phyloP scores from a whole-genome alignment of 2,797 vertebrate species.

The Rhinogobio ventralis region DNA sequence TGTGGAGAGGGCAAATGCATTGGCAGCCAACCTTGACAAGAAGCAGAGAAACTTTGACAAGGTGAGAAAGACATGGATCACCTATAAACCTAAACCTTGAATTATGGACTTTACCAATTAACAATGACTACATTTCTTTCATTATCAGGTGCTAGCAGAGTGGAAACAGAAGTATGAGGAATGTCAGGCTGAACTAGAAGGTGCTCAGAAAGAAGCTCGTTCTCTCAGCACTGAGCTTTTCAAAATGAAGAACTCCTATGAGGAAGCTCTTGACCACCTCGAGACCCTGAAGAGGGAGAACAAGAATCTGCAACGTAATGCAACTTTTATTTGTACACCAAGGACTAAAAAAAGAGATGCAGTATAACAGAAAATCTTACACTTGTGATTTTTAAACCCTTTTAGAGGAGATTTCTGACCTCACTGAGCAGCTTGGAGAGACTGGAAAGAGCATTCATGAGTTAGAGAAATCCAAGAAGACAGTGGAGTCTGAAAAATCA shows the following conservation, averaged over 20 bases:
- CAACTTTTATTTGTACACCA: neutral
- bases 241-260: constrained; percentile 42
- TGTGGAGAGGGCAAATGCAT: constrained; percentile 79
- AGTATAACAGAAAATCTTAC: neutral
- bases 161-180: constrained; percentile 91
- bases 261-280: constrained; percentile 47
- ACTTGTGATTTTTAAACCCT: constrained; percentile 60
- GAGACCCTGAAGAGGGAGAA: constrained; percentile 55
- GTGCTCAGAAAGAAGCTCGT: constrained; percentile 65
- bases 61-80: constrained; percentile 57
- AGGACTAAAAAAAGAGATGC: too few relatives aligned
- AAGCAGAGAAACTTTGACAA: constrained; percentile 83
- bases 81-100: neutral
- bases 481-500: constrained; percentile 82
- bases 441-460: constrained; percentile 86
- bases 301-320: constrained; percentile 59
- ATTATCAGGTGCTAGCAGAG: constrained; percentile 70
- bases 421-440: constrained; percentile 87
- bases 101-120: neutral
- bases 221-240: constrained; percentile 49
- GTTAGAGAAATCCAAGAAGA: constrained; percentile 87
- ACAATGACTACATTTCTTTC: neutral
- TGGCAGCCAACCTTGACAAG: constrained; percentile 78
- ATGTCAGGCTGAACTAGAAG: constrained; percentile 85
- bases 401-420: constrained; percentile 90